Conservation (phyloP, 2,113 vertebrate species). For the Eulemur rufifrons region DNA sequence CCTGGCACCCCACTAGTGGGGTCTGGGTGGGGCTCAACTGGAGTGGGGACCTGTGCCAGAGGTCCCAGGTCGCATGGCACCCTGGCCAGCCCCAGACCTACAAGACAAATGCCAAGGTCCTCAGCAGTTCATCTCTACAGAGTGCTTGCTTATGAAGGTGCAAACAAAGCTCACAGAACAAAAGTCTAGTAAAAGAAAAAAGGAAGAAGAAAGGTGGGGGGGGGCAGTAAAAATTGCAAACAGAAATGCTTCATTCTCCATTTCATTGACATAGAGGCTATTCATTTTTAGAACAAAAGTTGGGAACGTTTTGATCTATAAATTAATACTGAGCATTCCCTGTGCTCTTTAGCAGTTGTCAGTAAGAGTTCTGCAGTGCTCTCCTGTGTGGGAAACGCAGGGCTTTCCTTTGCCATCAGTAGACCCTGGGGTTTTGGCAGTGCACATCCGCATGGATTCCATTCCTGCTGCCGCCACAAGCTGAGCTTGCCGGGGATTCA, state of each 20-base stretch:
- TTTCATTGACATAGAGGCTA: not conserved
- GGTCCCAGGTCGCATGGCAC: fast-evolving
- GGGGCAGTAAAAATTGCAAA: not conserved
- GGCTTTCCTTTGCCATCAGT: not conserved
- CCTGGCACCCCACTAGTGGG: too few species aligned
- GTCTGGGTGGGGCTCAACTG: not conserved
- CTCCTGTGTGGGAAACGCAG: not conserved
- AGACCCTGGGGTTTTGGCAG: not conserved
- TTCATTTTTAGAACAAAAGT: not conserved
- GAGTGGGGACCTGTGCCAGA: not conserved
- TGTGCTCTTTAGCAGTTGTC: not conserved
- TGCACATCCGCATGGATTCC: fast-evolving
- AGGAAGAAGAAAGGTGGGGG: fast-evolving
- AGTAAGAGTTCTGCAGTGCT: not conserved
- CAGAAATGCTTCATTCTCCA: not conserved
- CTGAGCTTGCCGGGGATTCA: not conserved
- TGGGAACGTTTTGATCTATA: not conserved
- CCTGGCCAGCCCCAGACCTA: not conserved
- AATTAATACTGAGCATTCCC: not conserved
- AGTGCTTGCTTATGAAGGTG: not conserved
- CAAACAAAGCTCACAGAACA: not conserved
- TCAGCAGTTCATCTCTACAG: not conserved
- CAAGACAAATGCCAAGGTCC: not conserved
- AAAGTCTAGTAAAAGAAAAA: not conserved
- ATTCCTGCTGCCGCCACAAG: not conserved